Conservation (phyloP, 1,140 invertebrate species). For the Diabrotica undecimpunctata region DNA sequence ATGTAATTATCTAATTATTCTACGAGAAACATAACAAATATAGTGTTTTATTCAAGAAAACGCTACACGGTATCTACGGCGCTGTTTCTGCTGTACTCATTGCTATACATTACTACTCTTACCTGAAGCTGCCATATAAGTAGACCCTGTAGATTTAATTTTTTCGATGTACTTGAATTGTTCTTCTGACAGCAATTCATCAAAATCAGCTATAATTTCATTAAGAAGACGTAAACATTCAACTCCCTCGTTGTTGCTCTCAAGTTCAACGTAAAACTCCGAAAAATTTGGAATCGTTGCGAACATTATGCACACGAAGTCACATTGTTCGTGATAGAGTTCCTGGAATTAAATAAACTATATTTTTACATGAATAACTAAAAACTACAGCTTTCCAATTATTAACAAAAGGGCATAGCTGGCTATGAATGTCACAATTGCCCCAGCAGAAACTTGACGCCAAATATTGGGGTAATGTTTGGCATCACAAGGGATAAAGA, state of each 20-base stretch:
- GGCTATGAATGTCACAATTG: too few relatives aligned
- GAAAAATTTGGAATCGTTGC: constrained; percentile 96
- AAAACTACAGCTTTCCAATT: too few relatives aligned
- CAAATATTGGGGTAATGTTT: too few relatives aligned
- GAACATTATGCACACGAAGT: constrained; percentile 92
- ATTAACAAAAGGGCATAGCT: too few relatives aligned
- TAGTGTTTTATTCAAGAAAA: too few relatives aligned
- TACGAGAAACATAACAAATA: too few relatives aligned
- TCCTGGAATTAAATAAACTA: constrained; percentile 59
- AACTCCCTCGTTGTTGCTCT: constrained; percentile 91
- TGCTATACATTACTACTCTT: constrained; percentile 26
- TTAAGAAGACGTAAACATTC: constrained; percentile 92
- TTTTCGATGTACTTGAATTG: constrained; percentile 91
- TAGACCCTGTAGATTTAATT: constrained; percentile 94
- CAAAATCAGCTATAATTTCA: constrained; percentile 96
- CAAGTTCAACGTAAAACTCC: constrained; percentile 93
- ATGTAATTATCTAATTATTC: too few relatives aligned
- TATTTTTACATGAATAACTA: too few relatives aligned
- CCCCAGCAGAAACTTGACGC: too few relatives aligned
- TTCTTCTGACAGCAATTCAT: constrained; percentile 83
- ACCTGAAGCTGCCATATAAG: constrained; percentile 96
- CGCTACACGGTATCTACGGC: too few relatives aligned
- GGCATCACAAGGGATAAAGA: too few relatives aligned
- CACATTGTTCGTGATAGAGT: constrained; percentile 93
- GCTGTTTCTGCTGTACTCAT: background rate